A percentile compares a stretch with the other conserved stretches of the same genome.
These are phyloP conservation scores for Lepas anatifera DNA, from an alignment of 2,888 invertebrate species.

Conservation along the genomic window DNA sequence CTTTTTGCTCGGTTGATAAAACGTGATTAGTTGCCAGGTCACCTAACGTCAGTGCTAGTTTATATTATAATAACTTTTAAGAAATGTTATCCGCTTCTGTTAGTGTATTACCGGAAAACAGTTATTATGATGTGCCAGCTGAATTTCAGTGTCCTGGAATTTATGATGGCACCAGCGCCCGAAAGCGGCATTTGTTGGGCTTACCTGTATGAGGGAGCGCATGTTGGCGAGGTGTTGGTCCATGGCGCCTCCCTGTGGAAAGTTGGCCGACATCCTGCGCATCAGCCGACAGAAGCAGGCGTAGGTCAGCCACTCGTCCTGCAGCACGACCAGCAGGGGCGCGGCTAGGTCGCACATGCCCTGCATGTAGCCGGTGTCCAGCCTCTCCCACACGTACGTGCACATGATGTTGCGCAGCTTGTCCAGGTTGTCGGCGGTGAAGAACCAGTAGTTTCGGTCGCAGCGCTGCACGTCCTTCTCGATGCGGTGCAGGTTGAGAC, in stretches of 20 bases:
- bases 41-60: too few species aligned
- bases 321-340: constrained; percentile 78
- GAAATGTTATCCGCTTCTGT: too few species aligned
- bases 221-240: constrained; percentile 92
- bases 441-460: constrained; percentile 88
- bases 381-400: constrained; percentile 94
- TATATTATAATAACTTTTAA: too few species aligned
- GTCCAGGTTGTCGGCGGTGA: constrained; percentile 75
- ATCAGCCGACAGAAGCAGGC: constrained; percentile 84
- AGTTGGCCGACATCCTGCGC: constrained; percentile 81
- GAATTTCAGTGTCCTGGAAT: too few species aligned
- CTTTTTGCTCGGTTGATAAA: too few species aligned
- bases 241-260: constrained; percentile 85
- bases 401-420: constrained; percentile 90
- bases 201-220: constrained; percentile 42
- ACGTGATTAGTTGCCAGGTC: too few species aligned
- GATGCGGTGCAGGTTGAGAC: constrained; percentile 81
- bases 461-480: constrained; percentile 95
- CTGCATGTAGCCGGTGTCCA: constrained; percentile 90
- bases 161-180: too few species aligned
- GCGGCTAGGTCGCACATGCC: constrained; percentile 96
- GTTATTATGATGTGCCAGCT: too few species aligned
- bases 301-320: constrained; percentile 81
- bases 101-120: too few species aligned
- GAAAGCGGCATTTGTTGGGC: too few species aligned